Conservation (phyloP, 2,797 vertebrate species). For the Heliangelus exortis region DNA sequence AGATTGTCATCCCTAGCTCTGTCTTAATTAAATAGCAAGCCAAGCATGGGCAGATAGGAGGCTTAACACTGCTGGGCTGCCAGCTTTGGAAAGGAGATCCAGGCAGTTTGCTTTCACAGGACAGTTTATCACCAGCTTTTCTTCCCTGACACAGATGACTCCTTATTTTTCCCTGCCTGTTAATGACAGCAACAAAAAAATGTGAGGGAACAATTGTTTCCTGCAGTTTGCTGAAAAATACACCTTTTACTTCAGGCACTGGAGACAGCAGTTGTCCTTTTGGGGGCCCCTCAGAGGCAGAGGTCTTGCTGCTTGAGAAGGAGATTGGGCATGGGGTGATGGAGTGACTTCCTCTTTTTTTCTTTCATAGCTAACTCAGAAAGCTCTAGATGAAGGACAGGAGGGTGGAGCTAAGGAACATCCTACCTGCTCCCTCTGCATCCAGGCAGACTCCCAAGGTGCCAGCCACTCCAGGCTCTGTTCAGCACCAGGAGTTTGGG, state of each 20-base stretch:
- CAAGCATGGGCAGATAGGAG: neutral
- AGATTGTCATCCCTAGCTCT: conserved; percentile 21
- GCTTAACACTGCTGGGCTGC: neutral
- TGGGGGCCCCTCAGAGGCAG: neutral
- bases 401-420: neutral
- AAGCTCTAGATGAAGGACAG: neutral
- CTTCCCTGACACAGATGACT: neutral
- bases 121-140: neutral
- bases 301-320: neutral
- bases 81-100: neutral
- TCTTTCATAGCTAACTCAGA: too few species aligned
- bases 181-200: neutral
- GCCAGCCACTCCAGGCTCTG: neutral
- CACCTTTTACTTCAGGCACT: neutral
- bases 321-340: neutral
- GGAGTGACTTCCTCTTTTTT: neutral
- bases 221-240: neutral
- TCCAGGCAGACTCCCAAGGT: neutral
- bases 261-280: neutral
- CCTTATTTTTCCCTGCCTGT: neutral
- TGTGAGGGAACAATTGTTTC: neutral
- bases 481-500: rapidly evolving
- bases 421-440: neutral
- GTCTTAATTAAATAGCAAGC: conserved; percentile 43
- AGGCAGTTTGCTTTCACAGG: neutral